Evolutionary conservation across 2,888 invertebrate genomes (phyloP).

Genomic region (Platycheirus albimanus): DNA sequence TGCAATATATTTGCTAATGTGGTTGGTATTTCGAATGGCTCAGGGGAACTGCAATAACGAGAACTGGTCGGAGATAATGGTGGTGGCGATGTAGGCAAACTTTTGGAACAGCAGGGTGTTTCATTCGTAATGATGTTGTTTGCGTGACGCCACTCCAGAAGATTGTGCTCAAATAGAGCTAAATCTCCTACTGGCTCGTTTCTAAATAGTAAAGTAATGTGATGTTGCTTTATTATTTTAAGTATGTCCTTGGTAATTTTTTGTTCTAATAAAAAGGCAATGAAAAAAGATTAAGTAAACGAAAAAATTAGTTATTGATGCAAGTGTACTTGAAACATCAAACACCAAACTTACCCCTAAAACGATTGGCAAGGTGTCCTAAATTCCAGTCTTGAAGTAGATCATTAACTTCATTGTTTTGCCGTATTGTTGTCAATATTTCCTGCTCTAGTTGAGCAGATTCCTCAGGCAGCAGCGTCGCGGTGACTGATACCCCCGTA

Average conservation of each 20-base stretch:
- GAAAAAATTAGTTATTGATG: neutral
- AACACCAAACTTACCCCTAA: neutral
- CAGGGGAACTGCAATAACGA: neutral
- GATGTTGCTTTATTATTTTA: conserved; percentile 69
- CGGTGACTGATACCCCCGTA: too few relatives aligned
- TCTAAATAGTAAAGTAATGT: conserved; percentile 70
- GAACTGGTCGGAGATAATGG: neutral
- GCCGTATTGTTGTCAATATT: too few relatives aligned
- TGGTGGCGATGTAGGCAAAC: neutral
- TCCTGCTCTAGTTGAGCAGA: too few relatives aligned
- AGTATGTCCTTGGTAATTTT: conserved; percentile 5
- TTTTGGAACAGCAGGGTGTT: neutral
- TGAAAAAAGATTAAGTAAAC: neutral
- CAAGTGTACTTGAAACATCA: neutral
- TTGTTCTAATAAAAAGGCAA: conserved; percentile 21
- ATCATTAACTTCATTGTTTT: neutral
- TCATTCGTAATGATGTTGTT: conserved; percentile 35
- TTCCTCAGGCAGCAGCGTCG: too few relatives aligned
- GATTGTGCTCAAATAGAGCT: conserved; percentile 75
- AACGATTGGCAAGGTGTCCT: neutral
- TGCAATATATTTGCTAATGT: neutral
- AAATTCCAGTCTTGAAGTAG: conserved; percentile 2
- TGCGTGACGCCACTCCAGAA: conserved; percentile 73
- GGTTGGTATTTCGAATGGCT: neutral
- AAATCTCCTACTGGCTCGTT: conserved; percentile 73